These are phyloP conservation scores for Porphyrio hochstetteri DNA, from an alignment of 2,113 vertebrate genomes.

Conservation along the genomic window DNA sequence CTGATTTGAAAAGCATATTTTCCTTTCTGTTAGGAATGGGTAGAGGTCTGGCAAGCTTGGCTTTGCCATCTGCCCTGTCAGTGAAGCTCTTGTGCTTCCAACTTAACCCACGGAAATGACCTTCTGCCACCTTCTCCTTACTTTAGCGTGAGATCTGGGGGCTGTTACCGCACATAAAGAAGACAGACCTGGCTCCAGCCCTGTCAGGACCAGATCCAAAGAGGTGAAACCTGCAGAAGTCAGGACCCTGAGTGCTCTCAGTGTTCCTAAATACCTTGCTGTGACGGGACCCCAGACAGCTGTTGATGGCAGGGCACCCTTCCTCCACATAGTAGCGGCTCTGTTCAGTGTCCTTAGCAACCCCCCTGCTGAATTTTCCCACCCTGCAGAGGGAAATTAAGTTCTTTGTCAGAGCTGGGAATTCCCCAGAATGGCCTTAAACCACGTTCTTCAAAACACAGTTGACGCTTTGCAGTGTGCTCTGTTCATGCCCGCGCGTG, in stretches of 20 bases:
- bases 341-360: not conserved
- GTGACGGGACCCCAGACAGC: not conserved
- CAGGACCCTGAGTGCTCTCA: not conserved
- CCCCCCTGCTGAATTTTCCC: slow-evolving; percentile 10
- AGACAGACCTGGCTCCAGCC: not conserved
- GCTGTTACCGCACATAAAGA: not conserved
- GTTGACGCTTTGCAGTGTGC: not conserved
- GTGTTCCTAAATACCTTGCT: not conserved
- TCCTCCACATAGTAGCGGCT: not conserved
- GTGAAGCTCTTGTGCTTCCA: not conserved
- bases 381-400: slow-evolving; percentile 2
- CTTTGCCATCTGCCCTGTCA: slow-evolving; percentile 19
- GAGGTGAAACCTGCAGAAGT: not conserved
- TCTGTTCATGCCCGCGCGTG: slow-evolving; percentile 4
- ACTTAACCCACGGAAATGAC: not conserved
- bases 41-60: not conserved
- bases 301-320: not conserved
- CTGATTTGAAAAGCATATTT: slow-evolving; percentile 45
- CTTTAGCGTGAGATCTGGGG: not conserved
- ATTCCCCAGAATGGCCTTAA: slow-evolving; percentile 51
- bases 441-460: not conserved
- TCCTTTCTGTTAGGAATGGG: not conserved
- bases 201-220: not conserved
- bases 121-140: not conserved
- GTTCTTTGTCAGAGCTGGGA: slow-evolving; percentile 25